Evolutionary conservation across 1,140 invertebrate genomes (phyloP), one percentile per base, ranked within the genome.

Genomic region (Hycleus cichorii): DNA sequence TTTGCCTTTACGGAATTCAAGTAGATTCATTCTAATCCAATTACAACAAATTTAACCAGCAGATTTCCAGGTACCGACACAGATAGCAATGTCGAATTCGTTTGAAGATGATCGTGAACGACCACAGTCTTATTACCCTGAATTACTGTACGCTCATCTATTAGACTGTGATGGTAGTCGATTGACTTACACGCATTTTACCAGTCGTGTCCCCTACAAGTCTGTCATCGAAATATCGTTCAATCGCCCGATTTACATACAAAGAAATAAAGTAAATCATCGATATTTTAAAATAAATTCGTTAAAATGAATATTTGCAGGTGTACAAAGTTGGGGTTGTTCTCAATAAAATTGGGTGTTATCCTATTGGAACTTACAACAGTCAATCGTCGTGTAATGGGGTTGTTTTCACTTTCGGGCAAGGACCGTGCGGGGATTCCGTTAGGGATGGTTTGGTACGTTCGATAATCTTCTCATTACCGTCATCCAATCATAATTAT

Each of bases 111-210:
- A 75, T 57, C 68, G 72, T 40, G 69, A 67, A 40, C 66, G 65
- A 25, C 63, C 61, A 40, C 69, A 74, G n/a, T 45, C 53, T 3
- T 72, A 70, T 50, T 90, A 90, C 72, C 83, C 83, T 0, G 88
- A 91, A 76, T 80, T 89, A 51, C 77, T 90, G 32, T 90, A 90
- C 68, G 87, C 88, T 8, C 86, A 89, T 75, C 76, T 90, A 32
- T 76, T 89, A 58, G 88, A 90, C 74, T 81, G 82, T 26, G 86
- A 88, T 69, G 86, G 85, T 6, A 84, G 82, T 39, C 74, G 88
- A 3, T 78, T 91, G 54, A 88, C 88, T 1, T 89, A 89, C 69
- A 89, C 87, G 6, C 87, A 91, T 72, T 89, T 86, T 68, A 87
- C 87, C 40, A 84, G 81, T 56, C 82, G 86, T 60, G 87, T 83